These are phyloP conservation scores for Cepaea nemoralis DNA, from an alignment of 1,140 invertebrate species.

Conservation along the genomic window DNA sequence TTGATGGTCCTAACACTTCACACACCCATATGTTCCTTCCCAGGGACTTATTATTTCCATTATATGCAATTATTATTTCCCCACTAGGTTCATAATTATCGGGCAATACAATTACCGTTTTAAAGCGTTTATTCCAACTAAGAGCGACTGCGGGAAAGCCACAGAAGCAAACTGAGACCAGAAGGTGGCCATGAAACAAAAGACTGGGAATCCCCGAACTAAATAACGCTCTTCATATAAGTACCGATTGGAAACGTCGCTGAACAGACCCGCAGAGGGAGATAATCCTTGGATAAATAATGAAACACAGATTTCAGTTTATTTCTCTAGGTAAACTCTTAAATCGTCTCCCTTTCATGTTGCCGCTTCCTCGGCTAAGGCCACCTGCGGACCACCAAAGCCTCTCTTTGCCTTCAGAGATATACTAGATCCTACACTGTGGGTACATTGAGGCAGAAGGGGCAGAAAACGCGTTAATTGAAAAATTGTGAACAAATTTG, in stretches of 20 bases:
- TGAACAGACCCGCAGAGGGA: not conserved
- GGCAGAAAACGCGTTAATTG: constrained; percentile 5
- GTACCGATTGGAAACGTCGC: not conserved
- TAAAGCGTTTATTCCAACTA: too few species aligned
- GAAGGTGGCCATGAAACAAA: too few species aligned
- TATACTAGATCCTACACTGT: not conserved
- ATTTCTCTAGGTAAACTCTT: not conserved
- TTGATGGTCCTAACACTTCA: too few species aligned
- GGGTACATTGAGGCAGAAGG: not conserved
- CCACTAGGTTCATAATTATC: too few species aligned
- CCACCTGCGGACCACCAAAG: constrained; percentile 7
- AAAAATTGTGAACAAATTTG: constrained; percentile 16
- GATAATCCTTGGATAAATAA: not conserved
- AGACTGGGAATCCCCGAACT: too few species aligned
- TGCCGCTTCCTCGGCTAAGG: not conserved
- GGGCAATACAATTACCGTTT: too few species aligned
- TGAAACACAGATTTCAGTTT: not conserved
- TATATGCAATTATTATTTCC: too few species aligned
- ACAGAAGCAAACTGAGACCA: too few species aligned
- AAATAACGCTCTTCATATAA: not conserved
- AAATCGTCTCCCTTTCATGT: constrained; percentile 13
- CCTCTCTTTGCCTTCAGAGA: not conserved
- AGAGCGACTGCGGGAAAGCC: too few species aligned
- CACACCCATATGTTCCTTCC: too few species aligned
- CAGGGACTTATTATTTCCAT: too few species aligned